Conservation (phyloP, 2,888 invertebrate species). For the Serripes groenlandicus region DNA sequence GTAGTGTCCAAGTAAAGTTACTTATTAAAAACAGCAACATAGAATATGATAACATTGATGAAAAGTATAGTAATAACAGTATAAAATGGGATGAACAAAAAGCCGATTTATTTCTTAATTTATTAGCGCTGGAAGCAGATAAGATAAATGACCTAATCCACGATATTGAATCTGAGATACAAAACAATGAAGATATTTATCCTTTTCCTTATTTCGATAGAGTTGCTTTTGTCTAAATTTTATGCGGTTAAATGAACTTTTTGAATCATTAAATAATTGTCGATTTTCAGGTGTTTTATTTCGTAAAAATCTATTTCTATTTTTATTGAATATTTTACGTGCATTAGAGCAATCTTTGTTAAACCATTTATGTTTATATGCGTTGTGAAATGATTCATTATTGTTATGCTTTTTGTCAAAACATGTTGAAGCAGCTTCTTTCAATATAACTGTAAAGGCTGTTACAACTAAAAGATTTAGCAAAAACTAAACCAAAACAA, state of each 20-base stretch:
- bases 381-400: neutral
- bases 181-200: neutral
- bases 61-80: neutral
- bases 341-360: neutral
- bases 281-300: neutral
- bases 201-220: too few species aligned
- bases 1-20: neutral
- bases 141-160: neutral
- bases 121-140: neutral
- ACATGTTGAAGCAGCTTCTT: too few species aligned
- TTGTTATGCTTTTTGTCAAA: too few species aligned
- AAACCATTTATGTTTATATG: neutral
- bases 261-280: too few species aligned
- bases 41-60: neutral
- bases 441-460: too few species aligned
- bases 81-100: conserved; percentile 7
- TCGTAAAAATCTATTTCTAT: neutral
- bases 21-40: neutral
- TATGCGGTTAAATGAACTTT: too few species aligned
- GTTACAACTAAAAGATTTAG: neutral
- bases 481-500: conserved; percentile 2
- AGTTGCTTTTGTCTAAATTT: too few species aligned
- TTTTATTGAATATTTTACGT: neutral
- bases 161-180: too few species aligned
- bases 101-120: neutral